Conservation (phyloP, 2,797 vertebrate species). For the Silurus lanzhouensis region DNA sequence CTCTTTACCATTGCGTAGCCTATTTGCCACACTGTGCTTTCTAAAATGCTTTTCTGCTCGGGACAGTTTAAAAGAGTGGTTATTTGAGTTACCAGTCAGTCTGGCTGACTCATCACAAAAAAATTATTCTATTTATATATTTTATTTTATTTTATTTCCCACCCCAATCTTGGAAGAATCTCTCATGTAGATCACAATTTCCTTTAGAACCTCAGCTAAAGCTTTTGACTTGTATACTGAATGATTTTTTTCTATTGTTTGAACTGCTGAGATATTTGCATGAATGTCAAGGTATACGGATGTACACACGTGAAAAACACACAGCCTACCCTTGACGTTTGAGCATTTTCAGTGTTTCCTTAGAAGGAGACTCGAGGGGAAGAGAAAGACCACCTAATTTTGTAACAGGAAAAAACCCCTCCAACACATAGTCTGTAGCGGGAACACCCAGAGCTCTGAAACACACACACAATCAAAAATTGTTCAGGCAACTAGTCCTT, state of each 20-base stretch:
- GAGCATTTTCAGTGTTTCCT: constrained; percentile 73
- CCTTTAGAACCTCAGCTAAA: not conserved
- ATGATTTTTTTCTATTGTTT: not conserved
- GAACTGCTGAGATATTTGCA: not conserved
- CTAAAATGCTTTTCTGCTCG: not conserved
- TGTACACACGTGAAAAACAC: not conserved
- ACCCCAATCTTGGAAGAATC: not conserved
- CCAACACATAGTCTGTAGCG: constrained; percentile 84
- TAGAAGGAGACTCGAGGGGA: constrained; percentile 78
- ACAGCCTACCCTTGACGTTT: constrained; percentile 70
- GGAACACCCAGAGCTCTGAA: constrained; percentile 80
- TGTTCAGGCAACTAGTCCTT: not conserved
- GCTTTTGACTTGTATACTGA: not conserved
- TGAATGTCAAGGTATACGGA: not conserved
- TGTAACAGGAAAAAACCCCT: constrained; percentile 78
- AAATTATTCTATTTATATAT: too few relatives aligned
- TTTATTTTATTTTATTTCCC: too few relatives aligned
- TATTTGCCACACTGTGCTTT: not conserved
- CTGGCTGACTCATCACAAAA: not conserved
- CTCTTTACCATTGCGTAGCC: not conserved
- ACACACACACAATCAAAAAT: not conserved
- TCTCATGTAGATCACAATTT: not conserved
- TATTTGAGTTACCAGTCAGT: not conserved
- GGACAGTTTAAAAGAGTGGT: not conserved
- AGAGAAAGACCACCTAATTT: constrained; percentile 80